Base-by-base conservation (phyloP, 2,113 vertebrate genomes). In the Alligator sinensis region DNA sequence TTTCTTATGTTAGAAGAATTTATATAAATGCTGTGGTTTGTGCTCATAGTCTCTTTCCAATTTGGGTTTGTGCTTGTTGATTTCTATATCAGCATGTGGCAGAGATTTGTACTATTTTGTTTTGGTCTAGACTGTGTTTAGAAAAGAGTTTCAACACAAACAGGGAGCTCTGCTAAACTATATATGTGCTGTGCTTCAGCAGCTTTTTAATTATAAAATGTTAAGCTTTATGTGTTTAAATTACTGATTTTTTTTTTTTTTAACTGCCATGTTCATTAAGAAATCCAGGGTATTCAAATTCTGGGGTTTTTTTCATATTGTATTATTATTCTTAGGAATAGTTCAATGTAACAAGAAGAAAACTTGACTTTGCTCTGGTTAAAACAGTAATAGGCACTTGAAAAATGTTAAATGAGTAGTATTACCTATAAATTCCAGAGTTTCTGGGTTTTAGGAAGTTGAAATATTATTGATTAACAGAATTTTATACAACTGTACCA, bases 291-390 rank as follows among this genome's bases (percentile, higher is more conserved):
- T 99, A 98, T 98, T 98, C 98, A 93, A 97, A 99, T 99, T 99
- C 99, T 99, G 99, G 98, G 98, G 97, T 99, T 99, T 99, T 97
- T 99, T 99, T 98, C 98, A 98, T 98, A 99, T 97, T 96, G 96
- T 99, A 99, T 99, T 98, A 98, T 98, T 99, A 99, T 99, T 99
- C 99, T 99, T 99, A 99, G 99, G 99, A 99, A 99, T 99, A 99
- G 99, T 98, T 99, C 98, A 98, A 98, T 98, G 98, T 99, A 99
- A 99, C 98, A 97, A 98, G 97, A 98, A 98, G 98, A 99, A 98
- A 99, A 99, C 99, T 99, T 99, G 99, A 99, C 98, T 98, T 98
- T 98, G 98, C 98, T 98, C 98, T 98, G 98, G 98, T 98, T 98
- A 98, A 97, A 98, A 98, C 97, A 98, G 98, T 99, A 98, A 99